A percentile compares a stretch with the other conserved stretches of the same genome.
Conservation (phyloP, 2,797 vertebrate genomes). For the Scolopax rusticola region DNA sequence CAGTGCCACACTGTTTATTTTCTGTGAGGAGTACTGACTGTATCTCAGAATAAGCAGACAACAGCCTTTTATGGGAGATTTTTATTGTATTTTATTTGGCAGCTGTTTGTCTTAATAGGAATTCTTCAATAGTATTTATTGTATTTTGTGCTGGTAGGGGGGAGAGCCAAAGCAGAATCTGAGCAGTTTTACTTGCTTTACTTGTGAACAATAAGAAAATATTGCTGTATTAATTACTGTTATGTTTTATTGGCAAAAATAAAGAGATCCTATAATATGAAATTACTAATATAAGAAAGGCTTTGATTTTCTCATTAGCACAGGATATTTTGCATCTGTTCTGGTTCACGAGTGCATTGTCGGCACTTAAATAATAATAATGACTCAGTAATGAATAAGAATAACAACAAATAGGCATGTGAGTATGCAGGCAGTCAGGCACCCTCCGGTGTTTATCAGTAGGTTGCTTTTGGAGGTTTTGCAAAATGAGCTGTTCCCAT, state of each 20-base stretch:
- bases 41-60: slow-evolving; percentile 56
- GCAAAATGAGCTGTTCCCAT: slow-evolving; percentile 60
- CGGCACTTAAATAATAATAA: slow-evolving; percentile 74
- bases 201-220: slow-evolving; percentile 60
- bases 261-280: slow-evolving; percentile 70
- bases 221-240: slow-evolving; percentile 72
- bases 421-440: slow-evolving; percentile 58
- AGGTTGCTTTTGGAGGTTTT: slow-evolving; percentile 61
- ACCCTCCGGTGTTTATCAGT: slow-evolving; percentile 64
- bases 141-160: slow-evolving; percentile 50
- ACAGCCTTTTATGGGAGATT: slow-evolving; percentile 49
- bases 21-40: neutral
- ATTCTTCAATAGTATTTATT: slow-evolving; percentile 49
- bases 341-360: slow-evolving; percentile 70
- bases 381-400: slow-evolving; percentile 73
- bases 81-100: slow-evolving; percentile 60
- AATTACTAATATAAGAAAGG: slow-evolving; percentile 69
- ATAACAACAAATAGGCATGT: slow-evolving; percentile 66
- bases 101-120: slow-evolving; percentile 53
- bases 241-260: slow-evolving; percentile 68
- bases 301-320: slow-evolving; percentile 77
- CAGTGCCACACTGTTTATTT: slow-evolving; percentile 32
- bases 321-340: slow-evolving; percentile 76
- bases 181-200: slow-evolving; percentile 48
- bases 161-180: slow-evolving; percentile 44